Base-by-base conservation (phyloP, 2,888 invertebrate species). In the Drosophila kanekoi region DNA sequence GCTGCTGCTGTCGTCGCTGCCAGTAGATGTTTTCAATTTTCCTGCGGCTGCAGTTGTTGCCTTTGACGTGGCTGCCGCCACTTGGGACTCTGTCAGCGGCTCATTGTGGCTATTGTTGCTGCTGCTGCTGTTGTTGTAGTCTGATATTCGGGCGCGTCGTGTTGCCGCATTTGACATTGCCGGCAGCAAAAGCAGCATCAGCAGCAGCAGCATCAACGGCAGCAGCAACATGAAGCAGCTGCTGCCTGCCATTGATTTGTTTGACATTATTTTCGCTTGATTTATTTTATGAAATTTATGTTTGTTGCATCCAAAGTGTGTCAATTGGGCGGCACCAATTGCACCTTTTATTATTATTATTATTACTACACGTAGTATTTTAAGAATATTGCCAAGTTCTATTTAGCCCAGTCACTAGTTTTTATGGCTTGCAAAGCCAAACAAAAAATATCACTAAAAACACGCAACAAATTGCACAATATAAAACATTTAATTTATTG, bases 211-310 rank as follows among this genome's bases (percentile, higher is more conserved):
- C 28, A 28, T 28, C 72, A 76, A 23, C 58, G 63, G 20, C 23
- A 64, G 67, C 56, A 64, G 54, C 77, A 84, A 48, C 58, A 69
- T 64, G 58, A 41, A 41, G 62, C 62, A 57, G 56, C 66, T 40
- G 70, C 59, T 45, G 77, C 68, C 32, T 44, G 60, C 77, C 72
- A 81, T 72, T 77, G 82, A 87, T 88, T 87, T 81, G 79, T 84
- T 87, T 83, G 87, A 87, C 89, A 83, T 83, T 81, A 80, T 83
- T 88, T 70, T 69, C 53, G 68, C 64, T 71, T 83, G 78, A 80
- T 78, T 86, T 88, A 83, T 77, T 78, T 86, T 88, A 83, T 80
- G 64, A 59, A 70, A 69, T 62, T 68, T 87, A 62, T 69, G 68
- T 45, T 45, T 64, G 18, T 60, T 60, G 63, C 52, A 48, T 63